phyloP scores from a whole-genome alignment of 2,797 vertebrate genomes.

The Phaenicophaeus curvirostris region DNA sequence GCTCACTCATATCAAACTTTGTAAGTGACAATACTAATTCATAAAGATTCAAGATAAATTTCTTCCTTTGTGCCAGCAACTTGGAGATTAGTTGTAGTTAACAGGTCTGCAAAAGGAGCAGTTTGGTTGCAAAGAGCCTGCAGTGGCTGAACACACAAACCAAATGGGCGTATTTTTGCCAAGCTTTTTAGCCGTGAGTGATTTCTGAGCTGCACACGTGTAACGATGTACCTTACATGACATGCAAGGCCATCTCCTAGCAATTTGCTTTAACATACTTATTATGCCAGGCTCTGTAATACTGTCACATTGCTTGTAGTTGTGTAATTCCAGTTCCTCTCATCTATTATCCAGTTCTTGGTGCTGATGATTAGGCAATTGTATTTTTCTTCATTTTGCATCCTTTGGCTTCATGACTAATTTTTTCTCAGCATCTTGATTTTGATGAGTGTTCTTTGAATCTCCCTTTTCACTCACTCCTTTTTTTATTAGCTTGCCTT shows the following conservation, averaged over 20 bases:
- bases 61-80: not conserved
- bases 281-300: not conserved
- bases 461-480: not conserved
- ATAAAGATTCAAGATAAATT: not conserved
- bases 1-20: not conserved
- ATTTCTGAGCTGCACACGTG: not conserved
- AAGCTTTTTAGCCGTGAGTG: not conserved
- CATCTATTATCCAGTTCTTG: not conserved
- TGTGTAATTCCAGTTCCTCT: not conserved
- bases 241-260: not conserved
- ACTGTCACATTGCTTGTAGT: rapidly evolving
- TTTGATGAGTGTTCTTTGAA: not conserved
- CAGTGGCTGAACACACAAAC: not conserved
- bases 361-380: not conserved
- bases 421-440: not conserved
- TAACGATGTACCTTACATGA: not conserved
- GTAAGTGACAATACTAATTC: not conserved
- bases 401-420: not conserved
- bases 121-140: not conserved
- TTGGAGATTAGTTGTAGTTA: not conserved
- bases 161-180: not conserved
- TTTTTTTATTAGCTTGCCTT: not conserved
- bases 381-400: slow-evolving; percentile 1
- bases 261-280: not conserved
- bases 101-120: not conserved